Conservation (phyloP, 92 coral and sea anemone species). For the Phenganax stokvisi region DNA sequence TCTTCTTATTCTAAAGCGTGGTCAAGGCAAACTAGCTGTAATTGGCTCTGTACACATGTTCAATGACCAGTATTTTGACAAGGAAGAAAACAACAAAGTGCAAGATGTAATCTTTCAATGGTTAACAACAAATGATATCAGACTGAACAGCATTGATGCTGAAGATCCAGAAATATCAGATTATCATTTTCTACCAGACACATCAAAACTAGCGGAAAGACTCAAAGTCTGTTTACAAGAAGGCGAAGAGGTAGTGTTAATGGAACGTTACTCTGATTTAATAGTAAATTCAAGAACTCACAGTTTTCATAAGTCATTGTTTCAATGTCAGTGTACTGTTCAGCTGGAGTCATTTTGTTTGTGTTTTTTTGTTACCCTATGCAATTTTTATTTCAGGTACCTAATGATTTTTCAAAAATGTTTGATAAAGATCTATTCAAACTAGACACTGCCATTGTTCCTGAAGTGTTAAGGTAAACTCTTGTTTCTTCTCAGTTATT, state of each 20-base stretch:
- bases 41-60: slow-evolving; percentile 97
- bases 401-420: slow-evolving; percentile 82
- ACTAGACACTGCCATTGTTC: slow-evolving; percentile 82
- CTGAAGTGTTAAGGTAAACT: slow-evolving; percentile 78
- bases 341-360: no score
- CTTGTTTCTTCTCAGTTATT: not conserved
- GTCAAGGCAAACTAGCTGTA: slow-evolving; percentile 87
- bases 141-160: slow-evolving; percentile 89
- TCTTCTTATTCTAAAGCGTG: slow-evolving; percentile 46
- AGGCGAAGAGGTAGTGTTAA: slow-evolving; percentile 74
- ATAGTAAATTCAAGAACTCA: not conserved
- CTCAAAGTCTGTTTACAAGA: slow-evolving; percentile 92
- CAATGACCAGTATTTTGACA: slow-evolving; percentile 97
- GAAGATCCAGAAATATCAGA: slow-evolving; percentile 99
- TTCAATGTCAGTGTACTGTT: no score
- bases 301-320: not conserved
- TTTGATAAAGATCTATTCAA: slow-evolving; percentile 82
- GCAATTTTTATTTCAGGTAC: slow-evolving; percentile 46
- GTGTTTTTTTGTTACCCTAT: not conserved
- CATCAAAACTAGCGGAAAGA: slow-evolving; percentile 83
- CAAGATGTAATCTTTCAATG: slow-evolving; percentile 97
- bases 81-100: slow-evolving; percentile 92
- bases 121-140: slow-evolving; percentile 91
- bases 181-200: slow-evolving; percentile 92
- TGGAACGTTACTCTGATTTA: not conserved